A percentile compares a stretch with the other conserved stretches of the same genome.
Evolutionary conservation across 2,113 vertebrate genomes (phyloP).

Genomic region (Alectura lathami): DNA sequence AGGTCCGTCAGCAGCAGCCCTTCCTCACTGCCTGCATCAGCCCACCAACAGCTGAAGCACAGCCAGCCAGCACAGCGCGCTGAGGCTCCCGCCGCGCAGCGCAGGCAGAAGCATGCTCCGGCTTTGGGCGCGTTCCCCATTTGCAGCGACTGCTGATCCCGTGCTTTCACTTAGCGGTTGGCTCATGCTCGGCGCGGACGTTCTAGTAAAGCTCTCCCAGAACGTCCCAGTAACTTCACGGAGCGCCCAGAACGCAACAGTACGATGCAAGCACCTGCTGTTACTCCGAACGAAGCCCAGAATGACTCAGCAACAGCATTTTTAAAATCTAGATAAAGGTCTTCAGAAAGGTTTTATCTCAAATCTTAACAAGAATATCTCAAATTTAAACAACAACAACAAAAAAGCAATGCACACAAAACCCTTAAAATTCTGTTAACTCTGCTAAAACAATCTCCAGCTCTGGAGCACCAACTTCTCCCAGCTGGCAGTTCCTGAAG

Average conservation of each 20-base stretch:
- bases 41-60: background rate
- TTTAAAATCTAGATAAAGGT: background rate
- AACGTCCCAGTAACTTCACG: background rate
- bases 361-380: background rate
- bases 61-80: background rate
- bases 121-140: background rate
- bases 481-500: background rate
- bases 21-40: background rate
- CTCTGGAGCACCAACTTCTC: background rate
- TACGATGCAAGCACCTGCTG: background rate
- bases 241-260: accelerated
- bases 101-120: accelerated
- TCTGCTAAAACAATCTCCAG: background rate
- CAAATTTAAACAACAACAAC: background rate
- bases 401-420: background rate
- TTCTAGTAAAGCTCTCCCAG: background rate
- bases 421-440: background rate
- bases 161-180: accelerated
- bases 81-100: accelerated
- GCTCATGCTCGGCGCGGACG: accelerated
- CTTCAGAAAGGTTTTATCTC: background rate
- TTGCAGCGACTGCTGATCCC: accelerated
- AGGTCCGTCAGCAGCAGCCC: background rate
- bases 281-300: background rate
- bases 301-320: background rate